A percentile compares a stretch with the other conserved stretches of the same genome.
These are phyloP conservation scores for Stylophora pistillata DNA, from an alignment of 64 coral and sea anemone genomes.

Conservation along the genomic window DNA sequence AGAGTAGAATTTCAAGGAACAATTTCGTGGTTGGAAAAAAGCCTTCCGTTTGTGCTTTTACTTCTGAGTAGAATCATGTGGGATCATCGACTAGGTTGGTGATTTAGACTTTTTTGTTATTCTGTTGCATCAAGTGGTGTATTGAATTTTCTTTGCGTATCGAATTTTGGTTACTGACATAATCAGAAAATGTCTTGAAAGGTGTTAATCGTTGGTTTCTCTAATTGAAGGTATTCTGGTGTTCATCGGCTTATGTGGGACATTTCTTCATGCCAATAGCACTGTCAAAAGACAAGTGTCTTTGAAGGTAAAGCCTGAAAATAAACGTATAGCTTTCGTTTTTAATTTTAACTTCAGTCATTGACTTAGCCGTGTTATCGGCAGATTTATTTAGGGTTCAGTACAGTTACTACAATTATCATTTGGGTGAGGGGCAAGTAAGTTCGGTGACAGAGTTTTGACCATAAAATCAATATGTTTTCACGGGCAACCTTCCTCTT, in stretches of 20 bases:
- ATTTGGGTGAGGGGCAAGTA: too few species aligned
- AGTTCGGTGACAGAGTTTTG: too few species aligned
- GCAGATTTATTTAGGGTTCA: too few species aligned
- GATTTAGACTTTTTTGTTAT: background rate
- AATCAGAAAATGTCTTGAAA: background rate
- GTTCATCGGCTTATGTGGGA: conserved; percentile 93
- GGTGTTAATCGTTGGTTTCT: background rate
- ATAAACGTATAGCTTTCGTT: background rate
- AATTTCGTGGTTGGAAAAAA: conserved; percentile 92
- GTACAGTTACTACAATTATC: too few species aligned
- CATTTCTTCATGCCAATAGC: conserved; percentile 97
- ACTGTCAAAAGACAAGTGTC: conserved; percentile 98
- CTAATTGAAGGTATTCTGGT: conserved; percentile 85
- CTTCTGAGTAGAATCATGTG: conserved; percentile 99
- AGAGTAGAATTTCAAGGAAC: conserved; percentile 97
- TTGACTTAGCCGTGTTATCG: background rate
- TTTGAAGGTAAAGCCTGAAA: conserved; percentile 61
- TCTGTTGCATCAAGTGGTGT: background rate
- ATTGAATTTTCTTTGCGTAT: too few species aligned
- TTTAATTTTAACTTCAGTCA: background rate
- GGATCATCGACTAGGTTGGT: conserved; percentile 95
- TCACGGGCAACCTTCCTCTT: too few species aligned
- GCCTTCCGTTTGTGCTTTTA: conserved; percentile 88
- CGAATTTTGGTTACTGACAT: too few species aligned
- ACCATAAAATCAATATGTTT: too few species aligned